Conservation (phyloP, 2,797 vertebrate genomes). For the Acestrorhynchus altus region DNA sequence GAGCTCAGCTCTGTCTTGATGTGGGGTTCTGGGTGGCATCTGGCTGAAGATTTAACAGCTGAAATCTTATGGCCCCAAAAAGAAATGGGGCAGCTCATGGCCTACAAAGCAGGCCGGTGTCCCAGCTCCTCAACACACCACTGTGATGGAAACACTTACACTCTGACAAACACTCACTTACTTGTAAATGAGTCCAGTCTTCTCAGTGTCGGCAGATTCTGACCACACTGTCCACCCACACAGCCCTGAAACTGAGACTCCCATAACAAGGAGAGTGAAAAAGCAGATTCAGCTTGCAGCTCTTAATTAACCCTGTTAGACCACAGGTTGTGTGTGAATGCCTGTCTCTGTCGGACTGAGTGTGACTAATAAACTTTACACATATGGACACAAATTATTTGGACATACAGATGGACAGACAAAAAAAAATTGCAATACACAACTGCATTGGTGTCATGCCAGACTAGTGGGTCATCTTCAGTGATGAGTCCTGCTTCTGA, state of each 20-base stretch:
- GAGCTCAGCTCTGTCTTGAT: neutral
- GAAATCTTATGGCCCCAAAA: neutral
- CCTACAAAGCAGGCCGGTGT: neutral
- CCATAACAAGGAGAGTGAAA: neutral
- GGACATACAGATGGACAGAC: too few relatives aligned
- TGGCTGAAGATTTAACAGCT: neutral
- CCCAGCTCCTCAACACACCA: neutral
- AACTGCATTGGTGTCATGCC: too few relatives aligned
- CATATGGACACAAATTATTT: too few relatives aligned
- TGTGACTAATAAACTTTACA: too few relatives aligned
- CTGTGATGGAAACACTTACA: neutral
- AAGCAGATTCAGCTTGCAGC: neutral
- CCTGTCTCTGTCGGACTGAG: neutral
- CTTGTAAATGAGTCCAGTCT: neutral
- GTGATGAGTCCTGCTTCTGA: too few relatives aligned
- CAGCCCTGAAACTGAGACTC: neutral
- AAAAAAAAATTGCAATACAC: too few relatives aligned
- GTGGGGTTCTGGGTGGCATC: neutral
- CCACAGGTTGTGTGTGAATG: neutral
- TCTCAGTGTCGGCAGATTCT: neutral
- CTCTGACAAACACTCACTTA: neutral
- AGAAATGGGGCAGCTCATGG: neutral
- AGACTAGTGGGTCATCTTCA: too few relatives aligned
- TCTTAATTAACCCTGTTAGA: neutral
- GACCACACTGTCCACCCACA: conserved; percentile 1